phyloP scores from a whole-genome alignment of 1,140 invertebrate genomes.

The Neodiprion virginianus region DNA sequence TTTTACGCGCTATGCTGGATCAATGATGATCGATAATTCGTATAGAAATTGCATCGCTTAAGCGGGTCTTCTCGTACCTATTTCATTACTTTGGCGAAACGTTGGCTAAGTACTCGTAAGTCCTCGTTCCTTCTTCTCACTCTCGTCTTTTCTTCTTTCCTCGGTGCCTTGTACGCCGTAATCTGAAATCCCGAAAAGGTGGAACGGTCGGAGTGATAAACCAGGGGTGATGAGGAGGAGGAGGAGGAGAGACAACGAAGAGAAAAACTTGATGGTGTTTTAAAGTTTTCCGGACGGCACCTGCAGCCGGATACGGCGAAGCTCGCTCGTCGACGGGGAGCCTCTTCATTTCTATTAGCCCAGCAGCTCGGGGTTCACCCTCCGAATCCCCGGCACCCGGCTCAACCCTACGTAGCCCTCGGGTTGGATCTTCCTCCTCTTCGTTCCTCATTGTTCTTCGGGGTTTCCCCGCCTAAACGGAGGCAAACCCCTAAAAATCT shows the following conservation, averaged over 20 bases:
- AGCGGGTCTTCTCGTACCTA: no score
- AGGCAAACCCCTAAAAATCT: background rate
- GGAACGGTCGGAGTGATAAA: no score
- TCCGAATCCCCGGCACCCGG: conserved; percentile 23
- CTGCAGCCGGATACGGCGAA: background rate
- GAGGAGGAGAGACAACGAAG: background rate
- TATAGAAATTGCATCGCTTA: no score
- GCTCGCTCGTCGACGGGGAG: conserved; percentile 28
- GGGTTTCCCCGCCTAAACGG: conserved; percentile 18
- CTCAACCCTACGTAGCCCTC: conserved; percentile 23
- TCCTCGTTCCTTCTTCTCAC: conserved; percentile 12
- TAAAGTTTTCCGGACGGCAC: conserved; percentile 19
- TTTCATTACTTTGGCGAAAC: no score
- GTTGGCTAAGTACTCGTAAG: background rate
- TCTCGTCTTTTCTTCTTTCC: background rate
- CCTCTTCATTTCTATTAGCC: conserved; percentile 47
- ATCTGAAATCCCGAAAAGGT: conserved; percentile 7
- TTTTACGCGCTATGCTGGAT: background rate
- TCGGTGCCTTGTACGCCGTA: conserved; percentile 8
- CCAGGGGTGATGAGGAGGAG: background rate
- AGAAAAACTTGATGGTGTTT: conserved; percentile 6
- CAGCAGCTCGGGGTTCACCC: conserved; percentile 34
- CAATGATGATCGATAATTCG: conserved; percentile 16
- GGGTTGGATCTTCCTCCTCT: conserved; percentile 28
- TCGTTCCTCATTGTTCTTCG: conserved; percentile 40